Conservation (phyloP, 2,888 invertebrate species). For the Aleiodes testaceus region DNA sequence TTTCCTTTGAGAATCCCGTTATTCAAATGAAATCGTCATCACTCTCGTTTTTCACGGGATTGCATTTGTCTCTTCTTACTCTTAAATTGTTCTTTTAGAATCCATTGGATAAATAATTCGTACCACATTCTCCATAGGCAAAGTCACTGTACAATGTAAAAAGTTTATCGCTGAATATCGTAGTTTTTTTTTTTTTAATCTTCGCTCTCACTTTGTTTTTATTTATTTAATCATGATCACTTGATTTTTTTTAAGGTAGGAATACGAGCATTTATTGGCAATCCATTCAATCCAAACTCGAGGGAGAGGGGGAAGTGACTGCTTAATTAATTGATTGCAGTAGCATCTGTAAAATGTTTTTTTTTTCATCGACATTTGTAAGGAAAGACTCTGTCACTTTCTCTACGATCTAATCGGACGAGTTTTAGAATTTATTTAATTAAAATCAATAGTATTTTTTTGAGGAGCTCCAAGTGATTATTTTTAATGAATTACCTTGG, state of each 20-base stretch:
- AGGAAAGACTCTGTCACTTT: neutral
- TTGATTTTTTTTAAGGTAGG: constrained; percentile 44
- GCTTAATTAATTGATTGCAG: constrained; percentile 66
- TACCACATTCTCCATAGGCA: constrained; percentile 67
- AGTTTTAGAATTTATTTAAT: neutral
- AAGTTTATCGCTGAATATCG: constrained; percentile 59
- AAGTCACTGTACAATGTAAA: constrained; percentile 73
- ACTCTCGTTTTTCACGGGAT: constrained; percentile 39
- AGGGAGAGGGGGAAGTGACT: constrained; percentile 58
- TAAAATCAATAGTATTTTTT: neutral
- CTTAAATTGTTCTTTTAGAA: constrained; percentile 40
- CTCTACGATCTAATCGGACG: constrained; percentile 2
- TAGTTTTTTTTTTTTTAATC: constrained; percentile 53
- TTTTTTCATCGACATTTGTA: constrained; percentile 28
- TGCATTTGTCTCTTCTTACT: constrained; percentile 18
- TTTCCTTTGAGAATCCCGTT: constrained; percentile 56
- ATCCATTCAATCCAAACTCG: constrained; percentile 63
- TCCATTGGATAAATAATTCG: constrained; percentile 46
- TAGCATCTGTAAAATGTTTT: constrained; percentile 61
- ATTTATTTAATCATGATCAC: constrained; percentile 3
- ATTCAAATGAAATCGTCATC: constrained; percentile 48
- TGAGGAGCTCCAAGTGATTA: no score
- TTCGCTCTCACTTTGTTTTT: constrained; percentile 54
- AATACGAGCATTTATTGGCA: constrained; percentile 62
- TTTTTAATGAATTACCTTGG: no score